Percentiles rank a stretch among this genome's conserved stretches.
These are phyloP conservation scores for Myzus persicae DNA, from an alignment of 1,140 invertebrate species.

Conservation along the genomic window DNA sequence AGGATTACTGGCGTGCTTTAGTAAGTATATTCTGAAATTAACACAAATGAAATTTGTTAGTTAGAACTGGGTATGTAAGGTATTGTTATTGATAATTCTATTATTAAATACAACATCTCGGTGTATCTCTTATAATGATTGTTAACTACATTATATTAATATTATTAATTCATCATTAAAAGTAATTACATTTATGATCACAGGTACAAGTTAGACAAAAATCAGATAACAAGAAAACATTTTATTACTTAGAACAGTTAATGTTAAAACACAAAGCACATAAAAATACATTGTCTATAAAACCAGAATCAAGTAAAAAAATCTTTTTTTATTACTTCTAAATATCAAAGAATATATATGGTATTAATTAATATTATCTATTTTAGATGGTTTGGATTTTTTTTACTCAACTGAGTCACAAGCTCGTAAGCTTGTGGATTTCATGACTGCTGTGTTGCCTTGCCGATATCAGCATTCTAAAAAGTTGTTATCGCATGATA, in stretches of 20 bases:
- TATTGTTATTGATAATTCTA: not conserved
- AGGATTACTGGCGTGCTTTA: slow-evolving; percentile 95
- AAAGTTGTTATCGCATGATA: slow-evolving; percentile 96
- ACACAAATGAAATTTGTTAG: not conserved
- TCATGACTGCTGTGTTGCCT: slow-evolving; percentile 86
- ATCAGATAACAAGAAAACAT: slow-evolving; percentile 95
- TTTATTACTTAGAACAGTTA: slow-evolving; percentile 97
- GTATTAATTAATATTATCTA: slow-evolving; percentile 59
- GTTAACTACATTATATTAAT: not conserved
- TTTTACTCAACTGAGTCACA: slow-evolving; percentile 89
- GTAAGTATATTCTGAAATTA: slow-evolving; percentile 67
- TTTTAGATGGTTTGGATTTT: slow-evolving; percentile 94
- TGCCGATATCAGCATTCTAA: slow-evolving; percentile 88
- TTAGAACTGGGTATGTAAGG: not conserved
- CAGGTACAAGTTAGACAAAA: slow-evolving; percentile 86
- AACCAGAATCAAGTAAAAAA: slow-evolving; percentile 82
- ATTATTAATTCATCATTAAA: not conserved
- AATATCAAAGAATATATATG: slow-evolving; percentile 18
- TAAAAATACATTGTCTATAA: slow-evolving; percentile 90
- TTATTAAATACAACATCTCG: not conserved
- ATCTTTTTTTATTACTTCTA: slow-evolving; percentile 39
- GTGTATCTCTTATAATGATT: not conserved
- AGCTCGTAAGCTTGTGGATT: slow-evolving; percentile 96
- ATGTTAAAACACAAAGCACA: slow-evolving; percentile 96
- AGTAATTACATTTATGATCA: slow-evolving; percentile 25